Conservation (phyloP, 2,113 vertebrate genomes). For the Erythrocebus patas region DNA sequence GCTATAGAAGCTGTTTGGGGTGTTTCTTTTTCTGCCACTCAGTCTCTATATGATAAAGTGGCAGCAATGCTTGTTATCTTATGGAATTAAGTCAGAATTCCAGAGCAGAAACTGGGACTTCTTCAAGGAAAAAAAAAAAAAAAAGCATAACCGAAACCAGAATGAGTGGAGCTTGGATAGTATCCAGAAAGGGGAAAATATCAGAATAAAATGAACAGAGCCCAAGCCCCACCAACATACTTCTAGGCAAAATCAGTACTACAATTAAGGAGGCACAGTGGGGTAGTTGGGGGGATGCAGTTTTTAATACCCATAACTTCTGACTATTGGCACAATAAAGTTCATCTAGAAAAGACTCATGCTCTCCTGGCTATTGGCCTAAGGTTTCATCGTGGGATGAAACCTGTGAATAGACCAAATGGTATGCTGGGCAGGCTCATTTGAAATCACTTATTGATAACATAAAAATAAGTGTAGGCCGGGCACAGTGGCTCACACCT, state of each 20-base stretch:
- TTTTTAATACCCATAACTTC: neutral
- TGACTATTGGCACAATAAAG: neutral
- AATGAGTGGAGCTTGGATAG: neutral
- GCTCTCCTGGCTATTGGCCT: neutral
- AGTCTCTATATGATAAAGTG: neutral
- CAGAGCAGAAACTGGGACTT: neutral
- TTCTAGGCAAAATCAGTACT: neutral
- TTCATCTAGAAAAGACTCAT: neutral
- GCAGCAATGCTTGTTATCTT: neutral
- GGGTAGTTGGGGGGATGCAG: too few relatives aligned
- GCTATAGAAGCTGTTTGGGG: constrained; percentile 11
- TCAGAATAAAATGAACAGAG: neutral
- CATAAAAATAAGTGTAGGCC: neutral
- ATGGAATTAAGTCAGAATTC: neutral
- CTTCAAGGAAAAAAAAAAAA: neutral
- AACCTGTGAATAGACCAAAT: neutral
- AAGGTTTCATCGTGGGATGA: neutral
- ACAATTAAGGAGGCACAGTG: neutral
- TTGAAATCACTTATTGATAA: neutral
- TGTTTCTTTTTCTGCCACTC: constrained; percentile 54
- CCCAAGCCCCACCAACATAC: neutral
- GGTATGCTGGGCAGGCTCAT: neutral
- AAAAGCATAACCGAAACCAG: neutral
- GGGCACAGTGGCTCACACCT: too few relatives aligned
- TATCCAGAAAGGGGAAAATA: neutral